Evolutionary conservation across 2,888 invertebrate species (phyloP), one percentile per base, ranked within the genome.

Genomic region (Monochamus alternatus): DNA sequence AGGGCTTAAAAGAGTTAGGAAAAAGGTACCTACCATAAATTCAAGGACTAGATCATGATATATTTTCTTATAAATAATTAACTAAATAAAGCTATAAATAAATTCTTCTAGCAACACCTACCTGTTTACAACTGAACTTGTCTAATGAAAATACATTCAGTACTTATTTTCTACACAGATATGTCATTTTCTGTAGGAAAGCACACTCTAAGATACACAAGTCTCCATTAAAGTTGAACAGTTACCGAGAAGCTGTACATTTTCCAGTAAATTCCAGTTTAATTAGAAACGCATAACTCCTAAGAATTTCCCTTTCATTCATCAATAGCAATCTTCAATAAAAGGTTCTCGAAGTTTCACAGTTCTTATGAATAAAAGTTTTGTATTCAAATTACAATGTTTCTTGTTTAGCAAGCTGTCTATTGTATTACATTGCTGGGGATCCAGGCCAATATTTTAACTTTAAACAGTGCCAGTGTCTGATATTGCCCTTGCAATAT

Each of bases 381-480:
- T 55, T n/a, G 55, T 22, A 55, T 55, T 55, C n/a, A 55, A 55
- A 55, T 55, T 55, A 55, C 55, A 55, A 55, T 55, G 55, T 55
- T 55, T 55, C 55, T 55, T 55, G 55, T 55, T 55, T 55, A 3
- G 55, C 55, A 22, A 55, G 55, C 10, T 55, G 55, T 55, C 55
- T 55, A 55, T 55, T 55, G n/a, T 55, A 55, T 55, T 55, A 55
- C 10, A 55, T 55, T 14, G 55, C 22, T 55, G 14, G 55, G 55
- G n/a, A 55, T 55, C 14, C 55, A n/a, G 55, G n/a, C 55, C 55
- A 55, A 55, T 55, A 55, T 55, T 22, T n/a, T 14, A 55, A 55
- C 14, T 55, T 14, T 55, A 22, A 8, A 55, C 12, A 55, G 55
- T 22, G 22, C 22, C 22, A 22, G 14, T n/a, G 22, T 22, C n/a